A percentile compares a stretch with the other conserved stretches of the same genome.
These are phyloP conservation scores for Xestoiulus laeticollis DNA, from an alignment of 2,888 invertebrate species.

Conservation along the genomic window DNA sequence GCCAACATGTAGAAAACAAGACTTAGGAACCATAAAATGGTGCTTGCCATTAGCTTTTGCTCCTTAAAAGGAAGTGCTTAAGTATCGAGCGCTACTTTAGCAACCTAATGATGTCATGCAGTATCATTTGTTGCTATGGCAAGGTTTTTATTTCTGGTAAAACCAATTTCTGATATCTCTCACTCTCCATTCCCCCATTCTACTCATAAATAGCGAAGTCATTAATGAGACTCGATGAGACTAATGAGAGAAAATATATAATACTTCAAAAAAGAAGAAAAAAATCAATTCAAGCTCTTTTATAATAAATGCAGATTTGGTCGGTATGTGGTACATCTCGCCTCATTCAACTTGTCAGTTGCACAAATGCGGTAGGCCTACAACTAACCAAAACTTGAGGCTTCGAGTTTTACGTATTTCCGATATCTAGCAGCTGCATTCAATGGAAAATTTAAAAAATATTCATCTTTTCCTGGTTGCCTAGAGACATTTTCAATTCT, in stretches of 20 bases:
- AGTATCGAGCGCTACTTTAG: conserved; percentile 7
- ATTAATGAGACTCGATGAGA: neutral
- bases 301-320: neutral
- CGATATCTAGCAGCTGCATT: neutral
- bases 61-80: neutral
- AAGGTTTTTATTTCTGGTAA: neutral
- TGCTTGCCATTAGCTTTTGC: neutral
- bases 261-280: neutral
- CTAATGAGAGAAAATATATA: neutral
- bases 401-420: neutral
- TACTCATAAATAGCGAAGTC: neutral
- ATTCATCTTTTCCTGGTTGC: too few relatives aligned
- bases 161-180: conserved; percentile 14
- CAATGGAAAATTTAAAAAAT: neutral
- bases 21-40: neutral
- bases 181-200: neutral
- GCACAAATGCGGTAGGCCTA: conserved; percentile 30
- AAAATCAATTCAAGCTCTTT: conserved; percentile 27
- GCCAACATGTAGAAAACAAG: neutral
- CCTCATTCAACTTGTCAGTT: conserved; percentile 22
- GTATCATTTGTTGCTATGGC: conserved; percentile 39
- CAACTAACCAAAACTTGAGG: neutral
- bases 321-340: neutral
- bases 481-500: too few relatives aligned
- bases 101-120: conserved; percentile 13